A percentile compares a stretch with the other conserved stretches of the same genome.
phyloP scores from a whole-genome alignment of 2,888 invertebrate genomes.

The Epirrhoe alternata region DNA sequence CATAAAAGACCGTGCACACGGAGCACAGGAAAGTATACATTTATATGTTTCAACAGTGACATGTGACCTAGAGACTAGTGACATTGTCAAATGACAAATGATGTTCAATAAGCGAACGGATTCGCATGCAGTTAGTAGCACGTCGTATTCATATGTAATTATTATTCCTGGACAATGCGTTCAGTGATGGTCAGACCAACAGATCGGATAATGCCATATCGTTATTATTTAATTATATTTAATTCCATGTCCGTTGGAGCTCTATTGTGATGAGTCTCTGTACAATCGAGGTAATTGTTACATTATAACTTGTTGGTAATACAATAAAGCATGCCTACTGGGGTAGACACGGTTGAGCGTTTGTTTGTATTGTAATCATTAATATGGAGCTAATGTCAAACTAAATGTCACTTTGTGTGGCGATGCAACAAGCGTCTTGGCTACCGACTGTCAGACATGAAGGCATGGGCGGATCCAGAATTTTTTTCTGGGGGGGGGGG shows the following conservation, averaged over 20 bases:
- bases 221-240: constrained; percentile 36
- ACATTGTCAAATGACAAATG: too few species aligned
- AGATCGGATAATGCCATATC: constrained; percentile 21
- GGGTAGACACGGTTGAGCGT: background rate
- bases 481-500: too few species aligned
- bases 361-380: background rate
- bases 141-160: background rate
- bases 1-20: too few species aligned
- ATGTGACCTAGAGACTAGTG: background rate
- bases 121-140: background rate
- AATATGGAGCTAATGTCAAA: background rate
- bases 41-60: background rate
- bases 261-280: constrained; percentile 17
- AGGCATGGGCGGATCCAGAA: too few species aligned
- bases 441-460: background rate
- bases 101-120: background rate
- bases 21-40: too few species aligned
- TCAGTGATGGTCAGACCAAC: constrained; percentile 21
- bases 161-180: background rate
- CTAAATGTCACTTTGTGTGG: background rate
- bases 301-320: constrained; percentile 18
- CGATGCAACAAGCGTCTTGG: background rate
- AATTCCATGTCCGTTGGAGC: constrained; percentile 21
- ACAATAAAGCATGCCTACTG: background rate
- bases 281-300: constrained; percentile 23